Percentiles rank a stretch among this genome's conserved stretches.
Evolutionary conservation across 2,797 vertebrate genomes (phyloP).

Genomic region (Chanos chanos): DNA sequence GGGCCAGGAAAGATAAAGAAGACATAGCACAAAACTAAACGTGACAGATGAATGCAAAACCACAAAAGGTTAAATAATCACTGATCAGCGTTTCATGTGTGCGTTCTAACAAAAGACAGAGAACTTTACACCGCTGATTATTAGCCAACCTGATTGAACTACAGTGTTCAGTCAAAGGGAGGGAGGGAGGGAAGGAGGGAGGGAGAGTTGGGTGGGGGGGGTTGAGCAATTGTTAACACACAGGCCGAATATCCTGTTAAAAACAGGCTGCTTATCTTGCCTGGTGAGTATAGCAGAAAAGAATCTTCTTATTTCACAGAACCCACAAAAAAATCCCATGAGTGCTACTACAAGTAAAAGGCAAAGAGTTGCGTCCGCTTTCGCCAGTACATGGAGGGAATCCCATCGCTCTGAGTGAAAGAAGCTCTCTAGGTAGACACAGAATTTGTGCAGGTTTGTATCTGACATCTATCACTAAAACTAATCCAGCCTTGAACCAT

Average conservation of each 20-base stretch:
- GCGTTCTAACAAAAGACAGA: too few species aligned
- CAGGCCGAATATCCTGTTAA: neutral
- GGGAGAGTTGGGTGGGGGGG: neutral
- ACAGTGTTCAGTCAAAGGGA: too few species aligned
- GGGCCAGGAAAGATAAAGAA: slow-evolving; percentile 34
- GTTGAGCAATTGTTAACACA: neutral
- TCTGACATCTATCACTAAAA: too few species aligned
- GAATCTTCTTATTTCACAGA: neutral
- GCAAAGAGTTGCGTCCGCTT: neutral
- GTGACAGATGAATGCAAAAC: too few species aligned
- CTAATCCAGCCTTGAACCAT: neutral
- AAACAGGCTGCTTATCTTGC: slow-evolving; percentile 15
- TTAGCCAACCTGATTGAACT: too few species aligned
- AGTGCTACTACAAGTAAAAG: neutral
- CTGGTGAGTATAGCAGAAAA: neutral
- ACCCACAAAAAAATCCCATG: neutral
- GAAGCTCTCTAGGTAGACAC: too few species aligned
- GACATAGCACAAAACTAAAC: neutral
- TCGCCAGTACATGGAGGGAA: too few species aligned
- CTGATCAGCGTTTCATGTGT: too few species aligned
- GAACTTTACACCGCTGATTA: too few species aligned
- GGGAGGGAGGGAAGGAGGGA: too few species aligned
- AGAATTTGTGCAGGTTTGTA: too few species aligned
- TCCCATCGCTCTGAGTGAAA: too few species aligned
- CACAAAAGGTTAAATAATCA: neutral